Evolutionary conservation across 2,888 invertebrate species (phyloP), one percentile per base, ranked within the genome.

Genomic region (Epinotia bilunana): DNA sequence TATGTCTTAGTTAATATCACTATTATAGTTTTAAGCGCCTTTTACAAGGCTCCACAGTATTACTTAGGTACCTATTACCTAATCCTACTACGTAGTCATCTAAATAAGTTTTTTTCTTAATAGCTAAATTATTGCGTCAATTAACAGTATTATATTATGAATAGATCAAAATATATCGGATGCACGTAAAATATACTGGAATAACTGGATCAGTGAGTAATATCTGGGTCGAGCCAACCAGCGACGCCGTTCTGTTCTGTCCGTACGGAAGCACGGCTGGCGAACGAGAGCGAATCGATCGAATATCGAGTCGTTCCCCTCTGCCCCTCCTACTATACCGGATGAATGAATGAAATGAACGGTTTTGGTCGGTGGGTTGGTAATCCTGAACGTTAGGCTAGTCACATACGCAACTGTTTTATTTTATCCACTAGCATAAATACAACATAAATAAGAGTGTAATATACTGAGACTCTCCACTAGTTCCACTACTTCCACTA

Each of bases 231-330:
- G 70, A 67, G 72, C 76, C 78, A 79, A 80, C 79, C 79, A 82
- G 79, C 79, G 77, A 74, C 78, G 80, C 79, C 82, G 84, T 81
- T 81, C 82, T 79, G 84, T 81, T 81, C 82, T 79, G 80, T 83
- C 80, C 84, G 82, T 83, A 79, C 84, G 82, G 80, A 79, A 75
- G 81, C 84, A 84, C 87, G 86, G 83, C 86, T 83, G 80, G 80
- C 86, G 67, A 83, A 82, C 86, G 78, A 84, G 87, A 84, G 81
- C 81, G 80, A 80, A 80, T 61, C 43, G n/a, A 62, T 55, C 18
- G 63, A 62, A 39, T n/a, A 18, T 23, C 13, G 39, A 43, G 23
- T 57, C 57, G 20, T 55, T 61, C 28, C 58, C 53, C 43, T 18
- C 23, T 28, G 16, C 69, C 28, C 49, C 46, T 49, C 33, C 33